These are phyloP conservation scores for Xiphydria camelus DNA, from an alignment of 2,888 invertebrate genomes.

Conservation along the genomic window DNA sequence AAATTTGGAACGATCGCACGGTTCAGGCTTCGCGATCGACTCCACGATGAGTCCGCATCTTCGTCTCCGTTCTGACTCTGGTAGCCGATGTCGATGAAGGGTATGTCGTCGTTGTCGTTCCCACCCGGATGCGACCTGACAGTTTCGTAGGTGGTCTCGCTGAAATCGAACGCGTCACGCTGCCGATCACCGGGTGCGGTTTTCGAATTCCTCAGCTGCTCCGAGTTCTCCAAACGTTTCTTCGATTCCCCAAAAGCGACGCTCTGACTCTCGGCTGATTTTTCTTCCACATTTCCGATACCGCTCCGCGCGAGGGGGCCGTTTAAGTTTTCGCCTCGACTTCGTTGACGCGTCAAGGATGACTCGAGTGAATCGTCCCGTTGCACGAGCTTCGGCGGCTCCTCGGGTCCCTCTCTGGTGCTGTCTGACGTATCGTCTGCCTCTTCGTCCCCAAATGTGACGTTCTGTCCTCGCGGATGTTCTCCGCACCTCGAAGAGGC, in stretches of 20 bases:
- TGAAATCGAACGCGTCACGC: no score
- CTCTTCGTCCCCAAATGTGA: neutral
- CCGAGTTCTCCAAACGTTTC: neutral
- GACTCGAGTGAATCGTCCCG: no score
- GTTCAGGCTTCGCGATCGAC: neutral
- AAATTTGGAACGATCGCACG: conserved; percentile 20
- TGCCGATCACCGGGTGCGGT: no score
- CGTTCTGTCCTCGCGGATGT: neutral
- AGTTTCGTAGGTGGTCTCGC: neutral
- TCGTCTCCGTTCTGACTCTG: neutral
- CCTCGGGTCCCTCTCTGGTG: neutral
- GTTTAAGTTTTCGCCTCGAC: no score
- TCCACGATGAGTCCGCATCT: neutral
- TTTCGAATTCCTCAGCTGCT: neutral
- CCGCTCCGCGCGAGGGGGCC: neutral
- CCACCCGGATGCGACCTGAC: conserved; percentile 11
- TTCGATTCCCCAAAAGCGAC: neutral
- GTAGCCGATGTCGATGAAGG: conserved; percentile 22
- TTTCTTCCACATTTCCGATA: neutral
- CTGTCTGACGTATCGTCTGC: neutral
- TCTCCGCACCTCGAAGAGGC: neutral
- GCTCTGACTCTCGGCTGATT: neutral
- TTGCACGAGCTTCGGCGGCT: neutral
- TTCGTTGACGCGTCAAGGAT: no score
- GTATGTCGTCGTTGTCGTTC: conserved; percentile 24